These are phyloP conservation scores for Microtus montanus DNA, from an alignment of 2,113 vertebrate genomes.

Conservation along the genomic window DNA sequence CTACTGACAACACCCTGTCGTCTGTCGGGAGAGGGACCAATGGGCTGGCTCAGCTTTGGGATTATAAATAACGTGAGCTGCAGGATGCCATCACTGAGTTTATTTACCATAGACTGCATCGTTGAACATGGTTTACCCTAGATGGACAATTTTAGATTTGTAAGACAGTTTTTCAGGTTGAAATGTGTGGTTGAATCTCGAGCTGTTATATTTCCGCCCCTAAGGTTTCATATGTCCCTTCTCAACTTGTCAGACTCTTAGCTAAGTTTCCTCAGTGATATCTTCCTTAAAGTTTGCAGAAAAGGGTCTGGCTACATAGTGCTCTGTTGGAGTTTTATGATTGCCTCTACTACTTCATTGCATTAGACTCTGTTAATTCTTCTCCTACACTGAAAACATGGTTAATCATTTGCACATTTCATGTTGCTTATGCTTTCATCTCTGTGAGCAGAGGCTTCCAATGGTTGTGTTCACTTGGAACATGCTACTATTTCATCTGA, in stretches of 20 bases:
- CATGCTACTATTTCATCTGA: background rate
- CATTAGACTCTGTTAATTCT: background rate
- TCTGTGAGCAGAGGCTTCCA: background rate
- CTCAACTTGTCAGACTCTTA: background rate
- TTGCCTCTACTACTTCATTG: background rate
- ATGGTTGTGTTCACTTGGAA: background rate
- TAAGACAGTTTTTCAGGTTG: background rate
- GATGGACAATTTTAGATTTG: background rate
- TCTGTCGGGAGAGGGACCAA: constrained; percentile 68
- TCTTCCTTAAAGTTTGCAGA: background rate
- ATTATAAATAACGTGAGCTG: background rate
- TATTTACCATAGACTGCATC: background rate
- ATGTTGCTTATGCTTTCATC: background rate
- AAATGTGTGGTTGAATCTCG: background rate
- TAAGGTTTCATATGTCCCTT: background rate
- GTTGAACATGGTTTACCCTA: background rate
- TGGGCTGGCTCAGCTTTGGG: background rate
- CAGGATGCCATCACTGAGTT: background rate
- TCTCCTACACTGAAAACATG: background rate
- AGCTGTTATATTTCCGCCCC: background rate
- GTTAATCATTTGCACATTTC: background rate
- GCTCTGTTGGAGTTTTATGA: background rate
- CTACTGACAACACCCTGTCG: constrained; percentile 61
- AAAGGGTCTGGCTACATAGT: background rate
- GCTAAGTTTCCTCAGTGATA: background rate